phyloP scores from a whole-genome alignment of 1,140 invertebrate genomes.

The Asbolus verrucosus region DNA sequence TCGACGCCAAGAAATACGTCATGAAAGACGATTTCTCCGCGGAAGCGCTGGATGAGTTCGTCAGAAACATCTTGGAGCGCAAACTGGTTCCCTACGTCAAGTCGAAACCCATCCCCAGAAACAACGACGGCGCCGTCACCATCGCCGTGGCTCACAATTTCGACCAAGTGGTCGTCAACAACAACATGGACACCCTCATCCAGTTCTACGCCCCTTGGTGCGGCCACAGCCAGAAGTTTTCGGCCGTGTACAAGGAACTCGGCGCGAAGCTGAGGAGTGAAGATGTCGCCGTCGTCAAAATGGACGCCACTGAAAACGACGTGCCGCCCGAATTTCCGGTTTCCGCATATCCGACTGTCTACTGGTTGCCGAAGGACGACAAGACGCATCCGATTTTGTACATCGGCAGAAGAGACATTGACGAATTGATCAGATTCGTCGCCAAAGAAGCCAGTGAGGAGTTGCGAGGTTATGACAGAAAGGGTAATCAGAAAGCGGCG shows the following conservation, averaged over 20 bases:
- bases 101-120: not conserved
- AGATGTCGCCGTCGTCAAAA: slow-evolving; percentile 91
- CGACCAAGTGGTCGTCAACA: slow-evolving; percentile 90
- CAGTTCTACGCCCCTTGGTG: slow-evolving; percentile 99
- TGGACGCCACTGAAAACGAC: slow-evolving; percentile 97
- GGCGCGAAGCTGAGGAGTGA: slow-evolving; percentile 87
- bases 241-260: slow-evolving; percentile 92
- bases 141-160: slow-evolving; percentile 89
- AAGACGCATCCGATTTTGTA: slow-evolving; percentile 88
- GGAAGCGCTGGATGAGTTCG: not conserved
- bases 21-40: slow-evolving; percentile 89
- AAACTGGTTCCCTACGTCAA: not conserved
- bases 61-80: not conserved
- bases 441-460: slow-evolving; percentile 88
- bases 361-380: slow-evolving; percentile 87
- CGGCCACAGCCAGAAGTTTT: slow-evolving; percentile 95
- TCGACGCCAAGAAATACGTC: slow-evolving; percentile 89
- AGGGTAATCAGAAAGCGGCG: slow-evolving; percentile 80
- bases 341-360: slow-evolving; percentile 93
- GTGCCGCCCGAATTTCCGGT: slow-evolving; percentile 88
- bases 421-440: slow-evolving; percentile 96
- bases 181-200: slow-evolving; percentile 90
- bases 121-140: not conserved
- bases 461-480: slow-evolving; percentile 86
- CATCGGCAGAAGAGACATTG: slow-evolving; percentile 84